Conservation (phyloP, 1,140 invertebrate genomes). For the Caerostris darwini region DNA sequence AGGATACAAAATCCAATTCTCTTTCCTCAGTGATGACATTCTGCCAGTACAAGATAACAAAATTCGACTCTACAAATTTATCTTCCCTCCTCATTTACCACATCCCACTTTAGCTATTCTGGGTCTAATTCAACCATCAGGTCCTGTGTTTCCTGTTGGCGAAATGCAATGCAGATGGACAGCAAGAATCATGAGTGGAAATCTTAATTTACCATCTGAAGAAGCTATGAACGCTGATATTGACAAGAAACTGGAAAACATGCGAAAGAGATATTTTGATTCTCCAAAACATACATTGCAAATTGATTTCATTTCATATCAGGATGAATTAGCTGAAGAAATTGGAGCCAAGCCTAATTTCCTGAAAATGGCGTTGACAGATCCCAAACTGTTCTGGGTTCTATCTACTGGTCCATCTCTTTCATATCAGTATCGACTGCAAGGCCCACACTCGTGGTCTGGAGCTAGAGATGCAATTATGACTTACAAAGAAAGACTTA, state of each 20-base stretch:
- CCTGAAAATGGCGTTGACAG: slow-evolving; percentile 80
- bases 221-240: slow-evolving; percentile 56
- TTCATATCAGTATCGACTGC: slow-evolving; percentile 82
- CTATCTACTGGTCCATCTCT: slow-evolving; percentile 81
- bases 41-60: slow-evolving; percentile 80
- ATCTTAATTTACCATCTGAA: slow-evolving; percentile 79
- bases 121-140: slow-evolving; percentile 71
- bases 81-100: slow-evolving; percentile 81
- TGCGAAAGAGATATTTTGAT: slow-evolving; percentile 79
- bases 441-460: slow-evolving; percentile 81
- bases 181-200: slow-evolving; percentile 78
- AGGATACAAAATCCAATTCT: slow-evolving; percentile 82
- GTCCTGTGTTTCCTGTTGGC: slow-evolving; percentile 71
- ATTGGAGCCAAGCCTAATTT: slow-evolving; percentile 81
- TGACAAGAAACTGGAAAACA: slow-evolving; percentile 76
- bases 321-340: slow-evolving; percentile 80
- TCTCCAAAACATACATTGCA: slow-evolving; percentile 79
- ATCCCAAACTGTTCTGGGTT: slow-evolving; percentile 80
- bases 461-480: slow-evolving; percentile 81
- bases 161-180: slow-evolving; percentile 76
- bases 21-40: slow-evolving; percentile 80
- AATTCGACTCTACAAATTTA: slow-evolving; percentile 82
- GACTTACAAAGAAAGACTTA: slow-evolving; percentile 79
- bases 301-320: slow-evolving; percentile 76
- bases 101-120: slow-evolving; percentile 77